Percentiles rank a stretch among this genome's conserved stretches.
phyloP scores from a whole-genome alignment of 2,797 vertebrate genomes.

The Crocodylus rhombifer region DNA sequence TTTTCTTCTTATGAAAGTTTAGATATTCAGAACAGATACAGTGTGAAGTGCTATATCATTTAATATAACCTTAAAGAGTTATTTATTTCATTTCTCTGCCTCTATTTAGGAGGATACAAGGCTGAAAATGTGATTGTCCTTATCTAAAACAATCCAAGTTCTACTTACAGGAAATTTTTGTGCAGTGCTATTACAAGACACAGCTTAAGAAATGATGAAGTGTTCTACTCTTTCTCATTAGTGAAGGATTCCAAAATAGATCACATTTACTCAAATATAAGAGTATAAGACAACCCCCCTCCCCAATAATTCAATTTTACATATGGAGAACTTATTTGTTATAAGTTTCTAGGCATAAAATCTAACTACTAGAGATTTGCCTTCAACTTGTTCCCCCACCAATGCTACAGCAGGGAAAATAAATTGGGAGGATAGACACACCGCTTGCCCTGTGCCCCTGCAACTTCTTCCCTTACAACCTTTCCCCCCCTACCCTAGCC shows the following conservation, averaged over 20 bases:
- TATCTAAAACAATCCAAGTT: neutral
- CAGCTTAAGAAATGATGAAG: neutral
- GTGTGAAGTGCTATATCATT: neutral
- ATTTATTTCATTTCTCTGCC: neutral
- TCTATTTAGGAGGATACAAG: neutral
- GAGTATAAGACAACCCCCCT: too few species aligned
- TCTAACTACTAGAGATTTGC: too few species aligned
- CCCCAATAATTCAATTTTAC: too few species aligned
- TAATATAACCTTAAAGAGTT: neutral
- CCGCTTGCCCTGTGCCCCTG: too few species aligned
- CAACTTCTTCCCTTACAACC: too few species aligned
- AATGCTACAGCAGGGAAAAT: too few species aligned
- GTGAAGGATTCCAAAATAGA: neutral
- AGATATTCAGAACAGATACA: neutral
- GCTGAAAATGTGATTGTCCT: neutral
- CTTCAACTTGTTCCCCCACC: too few species aligned
- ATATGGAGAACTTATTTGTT: too few species aligned
- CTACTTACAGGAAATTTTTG: neutral
- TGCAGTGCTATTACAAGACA: neutral
- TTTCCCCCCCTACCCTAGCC: too few species aligned
- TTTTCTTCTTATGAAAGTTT: neutral
- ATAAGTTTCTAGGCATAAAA: too few species aligned
- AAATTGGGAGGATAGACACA: too few species aligned
- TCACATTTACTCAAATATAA: too few species aligned
- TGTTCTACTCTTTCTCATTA: neutral